These are phyloP conservation scores for Stegophylla sp. DNA, from an alignment of 2,888 invertebrate genomes.

Conservation along the genomic window DNA sequence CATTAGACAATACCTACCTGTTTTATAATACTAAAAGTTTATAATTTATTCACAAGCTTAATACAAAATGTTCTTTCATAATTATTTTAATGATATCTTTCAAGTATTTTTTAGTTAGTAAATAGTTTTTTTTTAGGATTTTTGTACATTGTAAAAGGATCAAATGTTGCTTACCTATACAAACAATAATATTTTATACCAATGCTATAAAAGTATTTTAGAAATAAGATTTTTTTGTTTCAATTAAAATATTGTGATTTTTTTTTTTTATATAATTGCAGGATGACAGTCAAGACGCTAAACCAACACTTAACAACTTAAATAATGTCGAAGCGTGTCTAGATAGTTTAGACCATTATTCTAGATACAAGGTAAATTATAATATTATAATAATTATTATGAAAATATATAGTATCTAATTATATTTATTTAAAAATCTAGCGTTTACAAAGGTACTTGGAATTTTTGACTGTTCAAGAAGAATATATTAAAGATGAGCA, in stretches of 20 bases:
- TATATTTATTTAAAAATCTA: slow-evolving; percentile 64
- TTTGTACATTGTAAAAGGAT: too few relatives aligned
- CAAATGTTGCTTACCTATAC: too few relatives aligned
- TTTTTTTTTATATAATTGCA: slow-evolving; percentile 60
- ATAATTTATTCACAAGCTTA: too few relatives aligned
- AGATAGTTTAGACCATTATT: slow-evolving; percentile 54
- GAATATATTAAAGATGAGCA: slow-evolving; percentile 99
- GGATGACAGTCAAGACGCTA: slow-evolving; percentile 63
- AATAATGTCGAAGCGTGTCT: slow-evolving; percentile 51
- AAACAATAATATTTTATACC: too few relatives aligned
- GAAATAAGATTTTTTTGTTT: too few relatives aligned
- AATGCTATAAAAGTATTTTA: too few relatives aligned
- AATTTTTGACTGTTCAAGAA: slow-evolving; percentile 98
- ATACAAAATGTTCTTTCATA: too few relatives aligned
- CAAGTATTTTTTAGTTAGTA: too few relatives aligned
- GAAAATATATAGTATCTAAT: not conserved
- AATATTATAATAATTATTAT: not conserved
- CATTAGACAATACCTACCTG: too few relatives aligned
- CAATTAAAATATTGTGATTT: not conserved
- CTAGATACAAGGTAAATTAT: slow-evolving; percentile 44
- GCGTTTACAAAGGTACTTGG: slow-evolving; percentile 95
- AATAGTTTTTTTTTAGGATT: too few relatives aligned
- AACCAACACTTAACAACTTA: slow-evolving; percentile 60
- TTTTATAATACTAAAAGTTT: too few relatives aligned
- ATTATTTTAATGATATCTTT: too few relatives aligned